These are phyloP conservation scores for Oncopodura yosiiana DNA, from an alignment of 1,140 invertebrate species.

Conservation along the genomic window DNA sequence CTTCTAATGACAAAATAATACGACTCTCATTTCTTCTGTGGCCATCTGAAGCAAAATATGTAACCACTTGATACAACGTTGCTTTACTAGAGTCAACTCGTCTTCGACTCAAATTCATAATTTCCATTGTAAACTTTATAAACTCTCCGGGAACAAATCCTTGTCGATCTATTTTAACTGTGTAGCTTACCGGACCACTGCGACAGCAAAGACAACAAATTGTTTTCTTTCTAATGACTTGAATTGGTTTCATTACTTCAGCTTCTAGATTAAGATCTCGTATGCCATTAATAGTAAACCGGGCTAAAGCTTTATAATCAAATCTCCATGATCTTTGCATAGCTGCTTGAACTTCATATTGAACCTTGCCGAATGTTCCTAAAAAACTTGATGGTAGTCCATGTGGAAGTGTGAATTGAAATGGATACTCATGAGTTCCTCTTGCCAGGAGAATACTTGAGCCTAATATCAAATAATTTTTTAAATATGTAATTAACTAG, in stretches of 20 bases:
- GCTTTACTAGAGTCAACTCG: conserved; percentile 3
- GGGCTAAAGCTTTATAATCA: conserved; percentile 71
- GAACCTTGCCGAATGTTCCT: conserved; percentile 12
- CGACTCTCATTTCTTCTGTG: too few relatives aligned
- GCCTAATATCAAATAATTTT: neutral
- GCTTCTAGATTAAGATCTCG: conserved; percentile 69
- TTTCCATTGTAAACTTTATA: conserved; percentile 1
- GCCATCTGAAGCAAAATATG: too few relatives aligned
- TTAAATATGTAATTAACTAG: neutral
- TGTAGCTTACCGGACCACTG: conserved; percentile 13
- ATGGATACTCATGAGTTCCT: conserved; percentile 13
- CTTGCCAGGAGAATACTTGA: neutral
- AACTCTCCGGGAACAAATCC: conserved; percentile 23
- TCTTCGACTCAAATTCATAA: conserved; percentile 11
- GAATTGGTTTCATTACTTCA: conserved; percentile 37
- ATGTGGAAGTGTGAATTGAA: conserved; percentile 12
- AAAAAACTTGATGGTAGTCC: conserved; percentile 16
- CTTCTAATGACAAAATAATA: too few relatives aligned
- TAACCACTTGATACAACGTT: conserved; percentile 2
- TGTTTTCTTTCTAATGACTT: neutral
- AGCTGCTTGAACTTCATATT: conserved; percentile 55
- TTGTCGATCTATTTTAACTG: neutral
- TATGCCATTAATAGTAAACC: conserved; percentile 75
- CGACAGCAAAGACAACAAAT: conserved; percentile 10
- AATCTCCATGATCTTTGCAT: conserved; percentile 78